These are phyloP conservation scores for Eublepharis macularius DNA, from an alignment of 2,113 vertebrate species.

Conservation along the genomic window DNA sequence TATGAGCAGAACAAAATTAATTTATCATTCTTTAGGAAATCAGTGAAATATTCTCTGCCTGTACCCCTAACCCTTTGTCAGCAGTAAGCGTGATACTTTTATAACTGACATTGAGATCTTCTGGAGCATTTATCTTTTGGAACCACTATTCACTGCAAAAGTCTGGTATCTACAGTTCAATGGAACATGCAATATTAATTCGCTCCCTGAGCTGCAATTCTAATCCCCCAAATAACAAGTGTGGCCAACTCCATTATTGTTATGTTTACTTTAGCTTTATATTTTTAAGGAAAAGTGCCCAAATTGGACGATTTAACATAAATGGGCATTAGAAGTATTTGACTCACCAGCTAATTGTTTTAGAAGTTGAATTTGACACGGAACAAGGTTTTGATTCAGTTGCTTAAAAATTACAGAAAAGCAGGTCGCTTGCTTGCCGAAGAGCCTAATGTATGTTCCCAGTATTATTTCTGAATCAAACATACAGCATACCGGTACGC, in stretches of 20 bases:
- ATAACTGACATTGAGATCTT: constrained; percentile 6
- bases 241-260: constrained; percentile 52
- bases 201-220: constrained; percentile 55
- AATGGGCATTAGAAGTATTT: constrained; percentile 54
- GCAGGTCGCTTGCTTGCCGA: constrained; percentile 11
- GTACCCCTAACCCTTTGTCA: not conserved
- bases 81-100: constrained; percentile 20
- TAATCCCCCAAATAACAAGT: constrained; percentile 62
- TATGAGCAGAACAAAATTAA: not conserved
- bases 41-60: not conserved
- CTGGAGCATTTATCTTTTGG: constrained; percentile 36
- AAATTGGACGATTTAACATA: constrained; percentile 56
- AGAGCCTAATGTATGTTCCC: constrained; percentile 15
- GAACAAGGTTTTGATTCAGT: not conserved
- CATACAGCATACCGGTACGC: not conserved
- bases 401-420: constrained; percentile 24
- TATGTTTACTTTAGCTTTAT: constrained; percentile 57
- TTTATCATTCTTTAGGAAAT: not conserved
- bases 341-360: constrained; percentile 38
- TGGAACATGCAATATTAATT: constrained; percentile 62
- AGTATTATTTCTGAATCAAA: constrained; percentile 20
- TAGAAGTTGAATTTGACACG: constrained; percentile 25
- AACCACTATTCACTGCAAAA: constrained; percentile 61
- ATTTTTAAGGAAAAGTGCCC: constrained; percentile 47
- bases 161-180: constrained; percentile 33